Evolutionary conservation across 2,797 vertebrate genomes (phyloP), one percentile per base, ranked within the genome.

Genomic region (Pygocentrus nattereri): DNA sequence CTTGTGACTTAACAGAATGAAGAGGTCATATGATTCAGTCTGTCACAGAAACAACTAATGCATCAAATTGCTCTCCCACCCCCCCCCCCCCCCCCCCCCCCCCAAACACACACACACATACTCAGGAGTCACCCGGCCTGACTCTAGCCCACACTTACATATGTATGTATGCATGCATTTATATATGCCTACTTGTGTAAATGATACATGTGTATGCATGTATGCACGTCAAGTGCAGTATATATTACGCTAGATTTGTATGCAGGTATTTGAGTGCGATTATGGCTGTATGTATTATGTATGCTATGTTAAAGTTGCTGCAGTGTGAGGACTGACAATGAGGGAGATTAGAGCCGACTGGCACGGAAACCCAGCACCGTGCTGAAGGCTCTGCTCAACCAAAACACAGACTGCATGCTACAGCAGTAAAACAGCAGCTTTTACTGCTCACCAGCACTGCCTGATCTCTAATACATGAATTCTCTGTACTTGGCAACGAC

Each of bases 271-370:
- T 64, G 70, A 62, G 49, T 50, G 56, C 65, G 80, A 75, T 85
- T 78, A 79, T 41, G 67, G 58, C 13, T n/a, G 56, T 79, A 83
- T 85, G 78, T 77, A 78, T 85, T 70, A 85, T 81, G 78, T 62
- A 83, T 78, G 74, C 73, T 82, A 65, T 70, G 50, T 21, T 77
- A 49, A 74, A 61, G 44, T 58, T 44, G 50, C 50, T 69, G 73
- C 52, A 38, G 64, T 67, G 31, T 31, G 4, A 75, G 6, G 25
- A 69, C 64, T 76, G 49, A 44, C 78, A 77, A 52, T n/a, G 52
- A 68, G 13, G 1, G 27, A 77, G 30, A 56, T 61, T 18, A 50
- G 67, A 67, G 49, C 56, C 34, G 50, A 56, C 31, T 18, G 68
- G 58, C 52, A 31, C 30, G 16, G 56, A 52, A 75, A 13, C 68